Conservation (phyloP, 1,140 invertebrate genomes). For the Phymorhynchus buccinoides region DNA sequence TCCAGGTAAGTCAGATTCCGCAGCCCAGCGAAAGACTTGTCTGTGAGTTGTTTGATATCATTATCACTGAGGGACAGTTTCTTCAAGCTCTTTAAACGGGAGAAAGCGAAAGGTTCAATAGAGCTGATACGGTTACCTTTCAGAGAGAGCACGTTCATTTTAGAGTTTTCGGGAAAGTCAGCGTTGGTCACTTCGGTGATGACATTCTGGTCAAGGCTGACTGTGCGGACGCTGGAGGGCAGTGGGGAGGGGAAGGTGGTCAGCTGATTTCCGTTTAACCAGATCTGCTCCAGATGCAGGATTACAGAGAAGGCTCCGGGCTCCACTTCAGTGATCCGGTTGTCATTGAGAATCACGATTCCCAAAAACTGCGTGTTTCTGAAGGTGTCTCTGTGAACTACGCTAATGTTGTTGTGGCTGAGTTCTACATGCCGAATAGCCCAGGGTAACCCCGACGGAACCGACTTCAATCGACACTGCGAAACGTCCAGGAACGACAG, state of each 20-base stretch:
- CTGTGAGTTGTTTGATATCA: slow-evolving; percentile 64
- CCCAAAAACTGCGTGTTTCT: slow-evolving; percentile 88
- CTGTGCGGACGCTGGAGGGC: slow-evolving; percentile 80
- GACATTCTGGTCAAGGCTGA: slow-evolving; percentile 86
- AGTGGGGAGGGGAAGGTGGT: slow-evolving; percentile 80
- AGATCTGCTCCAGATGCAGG: slow-evolving; percentile 75
- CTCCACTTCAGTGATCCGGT: slow-evolving; percentile 83
- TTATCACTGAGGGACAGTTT: slow-evolving; percentile 72
- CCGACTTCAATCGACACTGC: slow-evolving; percentile 82
- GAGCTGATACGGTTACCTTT: slow-evolving; percentile 53
- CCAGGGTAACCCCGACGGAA: slow-evolving; percentile 87
- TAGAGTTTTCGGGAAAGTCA: slow-evolving; percentile 53
- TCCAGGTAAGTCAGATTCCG: slow-evolving; percentile 77
- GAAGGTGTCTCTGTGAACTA: slow-evolving; percentile 87
- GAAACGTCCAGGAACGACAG: slow-evolving; percentile 83
- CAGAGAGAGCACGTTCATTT: slow-evolving; percentile 51
- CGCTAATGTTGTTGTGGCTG: slow-evolving; percentile 82
- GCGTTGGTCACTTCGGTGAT: slow-evolving; percentile 64
- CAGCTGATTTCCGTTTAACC: slow-evolving; percentile 71
- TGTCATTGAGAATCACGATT: slow-evolving; percentile 85
- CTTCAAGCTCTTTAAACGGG: slow-evolving; percentile 72
- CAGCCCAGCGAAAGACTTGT: slow-evolving; percentile 67
- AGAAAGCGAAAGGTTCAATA: slow-evolving; percentile 48
- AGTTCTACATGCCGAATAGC: slow-evolving; percentile 85
- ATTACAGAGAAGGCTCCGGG: slow-evolving; percentile 85